phyloP scores from a whole-genome alignment of 2,888 invertebrate genomes.

The Scaptomyza cyrtandrae region DNA sequence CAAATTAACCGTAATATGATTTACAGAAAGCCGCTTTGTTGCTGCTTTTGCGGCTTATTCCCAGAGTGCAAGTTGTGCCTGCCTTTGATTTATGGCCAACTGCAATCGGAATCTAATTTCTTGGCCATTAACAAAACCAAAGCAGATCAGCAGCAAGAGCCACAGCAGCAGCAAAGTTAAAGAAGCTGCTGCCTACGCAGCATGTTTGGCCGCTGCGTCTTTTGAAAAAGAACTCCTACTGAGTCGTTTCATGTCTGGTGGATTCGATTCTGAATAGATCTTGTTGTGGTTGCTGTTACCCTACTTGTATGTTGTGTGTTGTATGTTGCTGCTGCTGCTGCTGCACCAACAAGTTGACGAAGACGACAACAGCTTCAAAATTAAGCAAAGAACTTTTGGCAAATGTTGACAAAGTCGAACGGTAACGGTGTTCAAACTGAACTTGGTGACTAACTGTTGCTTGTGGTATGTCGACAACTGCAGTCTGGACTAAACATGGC shows the following conservation, averaged over 20 bases:
- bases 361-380: constrained; percentile 47
- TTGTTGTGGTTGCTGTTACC: constrained; percentile 23
- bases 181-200: constrained; percentile 61
- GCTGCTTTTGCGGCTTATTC: constrained; percentile 41
- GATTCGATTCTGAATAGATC: constrained; percentile 26
- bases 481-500: constrained; percentile 43
- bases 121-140: constrained; percentile 75
- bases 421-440: constrained; percentile 51
- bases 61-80: constrained; percentile 54
- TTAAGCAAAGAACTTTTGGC: constrained; percentile 61
- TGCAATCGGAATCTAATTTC: constrained; percentile 78
- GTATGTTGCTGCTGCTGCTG: constrained; percentile 15
- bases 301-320: constrained; percentile 19
- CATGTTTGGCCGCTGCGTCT: constrained; percentile 41
- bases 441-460: constrained; percentile 62
- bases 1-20: constrained; percentile 77
- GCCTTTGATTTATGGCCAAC: constrained; percentile 73
- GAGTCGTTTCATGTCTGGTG: constrained; percentile 30
- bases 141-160: constrained; percentile 29
- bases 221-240: constrained; percentile 55
- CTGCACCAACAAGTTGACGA: constrained; percentile 5
- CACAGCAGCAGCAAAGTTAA: constrained; percentile 12
- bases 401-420: constrained; percentile 69
- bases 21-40: constrained; percentile 61
- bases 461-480: constrained; percentile 51